phyloP scores from a whole-genome alignment of 2,797 vertebrate genomes.

The Eremophila alpestris region DNA sequence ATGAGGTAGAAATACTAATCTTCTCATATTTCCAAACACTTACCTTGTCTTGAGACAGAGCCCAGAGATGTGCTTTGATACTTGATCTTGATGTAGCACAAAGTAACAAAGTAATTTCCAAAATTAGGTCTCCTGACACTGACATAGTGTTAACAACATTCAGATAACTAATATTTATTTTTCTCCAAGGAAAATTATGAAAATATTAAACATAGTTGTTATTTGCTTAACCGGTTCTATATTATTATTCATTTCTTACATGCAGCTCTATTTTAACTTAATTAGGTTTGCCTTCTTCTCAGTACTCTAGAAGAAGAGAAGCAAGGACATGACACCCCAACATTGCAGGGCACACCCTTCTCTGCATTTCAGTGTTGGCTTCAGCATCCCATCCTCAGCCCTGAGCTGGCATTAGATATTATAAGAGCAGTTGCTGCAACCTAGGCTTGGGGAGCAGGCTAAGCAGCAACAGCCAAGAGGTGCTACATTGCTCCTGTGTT shows the following conservation, averaged over 20 bases:
- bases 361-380: neutral
- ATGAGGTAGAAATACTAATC: neutral
- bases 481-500: neutral
- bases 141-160: neutral
- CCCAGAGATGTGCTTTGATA: neutral
- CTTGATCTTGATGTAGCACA: neutral
- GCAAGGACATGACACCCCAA: neutral
- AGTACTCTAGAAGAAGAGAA: neutral
- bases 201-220: neutral
- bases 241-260: neutral
- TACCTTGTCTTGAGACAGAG: neutral
- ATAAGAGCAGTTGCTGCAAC: neutral
- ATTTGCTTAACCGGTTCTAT: neutral
- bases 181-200: neutral
- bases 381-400: neutral
- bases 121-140: neutral
- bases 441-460: neutral
- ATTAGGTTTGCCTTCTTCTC: neutral
- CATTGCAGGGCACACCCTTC: neutral
- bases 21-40: neutral
- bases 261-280: neutral
- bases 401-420: neutral
- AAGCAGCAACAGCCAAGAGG: neutral
- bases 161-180: neutral
- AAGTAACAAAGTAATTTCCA: neutral